Evolutionary conservation across 2,113 vertebrate species (phyloP), one percentile per base, ranked within the genome.

Genomic region (Elaphurus davidianus): DNA sequence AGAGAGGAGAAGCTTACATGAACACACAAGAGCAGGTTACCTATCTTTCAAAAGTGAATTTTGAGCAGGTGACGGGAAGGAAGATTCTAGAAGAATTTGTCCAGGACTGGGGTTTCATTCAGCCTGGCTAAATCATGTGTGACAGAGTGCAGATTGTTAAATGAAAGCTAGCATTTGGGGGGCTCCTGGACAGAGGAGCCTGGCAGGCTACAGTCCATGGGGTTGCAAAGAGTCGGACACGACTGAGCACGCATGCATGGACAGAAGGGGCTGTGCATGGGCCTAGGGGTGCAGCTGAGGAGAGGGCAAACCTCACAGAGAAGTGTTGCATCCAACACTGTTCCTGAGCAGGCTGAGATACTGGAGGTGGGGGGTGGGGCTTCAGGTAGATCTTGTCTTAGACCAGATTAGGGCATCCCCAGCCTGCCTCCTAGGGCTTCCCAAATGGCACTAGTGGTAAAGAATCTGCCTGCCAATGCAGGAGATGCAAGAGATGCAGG

Each of bases 181-280:
- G 40, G 16, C 43, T 55, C 33, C 33, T 76, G 10, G 19, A 23
- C n/a, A 40, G 67, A 71, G 19, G n/a, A 36, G 67, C 9, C 67
- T 71, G 9, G 67, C n/a, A 36, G n/a, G n/a, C 67, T 40, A 71
- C 17, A 36, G n/a, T 36, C 64, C n/a, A 0, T 36, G 64, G n/a
- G 4, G 9, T 71, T 71, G n/a, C 64, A 71, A 36, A 71, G n/a
- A 71, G 8, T 71, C 4, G 1, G 64, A 21, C n/a, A 71, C 4
- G 0, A 36, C 8, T 23, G n/a, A 23, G 64, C 64, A 71, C 2
- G 2, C 8, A 0, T 36, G 19, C n/a, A 23, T 1, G 13, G 45
- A 78, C 84, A 84, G 76, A 57, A 16, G 43, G 23, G 23, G 27
- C 28, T 81, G 9, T 43, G 13, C n/a, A 43, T 30, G 16, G 40